Base-by-base conservation (phyloP, 2,113 vertebrate genomes). In the Syngnathus scovelli region DNA sequence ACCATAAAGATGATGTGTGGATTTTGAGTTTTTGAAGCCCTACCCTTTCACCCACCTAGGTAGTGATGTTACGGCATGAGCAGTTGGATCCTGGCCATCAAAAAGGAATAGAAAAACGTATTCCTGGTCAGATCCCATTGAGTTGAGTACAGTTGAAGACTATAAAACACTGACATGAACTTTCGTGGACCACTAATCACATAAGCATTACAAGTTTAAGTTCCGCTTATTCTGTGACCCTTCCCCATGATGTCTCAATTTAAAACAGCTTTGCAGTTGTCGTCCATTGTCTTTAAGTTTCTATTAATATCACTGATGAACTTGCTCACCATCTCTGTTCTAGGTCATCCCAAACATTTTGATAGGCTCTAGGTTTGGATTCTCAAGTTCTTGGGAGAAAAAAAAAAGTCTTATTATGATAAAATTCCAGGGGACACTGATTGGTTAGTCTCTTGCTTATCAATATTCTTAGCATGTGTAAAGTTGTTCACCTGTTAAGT, bases 1-100 rank as follows among this genome's bases (percentile, higher is more conserved):
- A 16, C 77, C 56, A 83, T 89, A 86, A 87, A 86, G 74, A 87
- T 86, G 85, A 86, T 84, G 77, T 71, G 83, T 86, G 81, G 85
- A 84, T 71, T 80, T 76, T 15, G 54, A 63, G 79, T 79, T 75
- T 78, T 74, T 78, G 70, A 81, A 79, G 79, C 69, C 62, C 10
- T 78, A 69, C 76, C 80, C 77, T 83, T 74, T 80, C 76, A 78
- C 80, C 82, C 56, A 16, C 68, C 75, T 68, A 19, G 68, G 75
- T 67, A 77, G 83, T 85, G 77, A 80, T 82, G 66, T 58, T 68
- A 66, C 67, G n/a, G 71, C 67, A 70, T 78, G 64, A 65, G 43
- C 62, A 44, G 23, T 63, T 44, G 59, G 49, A 37, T 69, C 27
- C 19, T 21, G 61, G 36, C 9, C 49, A 38, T 68, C 52, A 16